phyloP scores from a whole-genome alignment of 92 coral and sea anemone species.

The Epizoanthus fatuus region DNA sequence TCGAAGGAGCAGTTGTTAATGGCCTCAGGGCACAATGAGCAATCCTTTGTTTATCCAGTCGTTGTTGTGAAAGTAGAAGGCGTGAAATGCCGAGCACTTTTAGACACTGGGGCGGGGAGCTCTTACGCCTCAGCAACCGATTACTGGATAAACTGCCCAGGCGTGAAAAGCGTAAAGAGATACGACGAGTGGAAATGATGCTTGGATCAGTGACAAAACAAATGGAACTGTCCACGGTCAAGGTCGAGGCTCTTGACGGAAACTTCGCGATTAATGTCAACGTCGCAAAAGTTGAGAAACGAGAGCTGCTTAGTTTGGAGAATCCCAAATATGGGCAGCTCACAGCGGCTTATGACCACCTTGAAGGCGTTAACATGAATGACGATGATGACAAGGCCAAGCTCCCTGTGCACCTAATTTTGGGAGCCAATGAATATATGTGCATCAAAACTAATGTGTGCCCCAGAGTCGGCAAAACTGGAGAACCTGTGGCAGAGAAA shows the following conservation, averaged over 20 bases:
- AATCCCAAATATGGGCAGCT: no score
- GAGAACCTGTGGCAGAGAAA: no score
- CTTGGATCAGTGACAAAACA: constrained; percentile 44
- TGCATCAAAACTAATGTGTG: no score
- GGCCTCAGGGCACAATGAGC: no score
- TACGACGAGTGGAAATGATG: constrained; percentile 63
- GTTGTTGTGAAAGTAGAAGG: constrained; percentile 60
- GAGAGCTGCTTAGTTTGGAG: constrained; percentile 3
- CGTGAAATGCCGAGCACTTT: constrained; percentile 54
- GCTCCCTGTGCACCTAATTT: no score
- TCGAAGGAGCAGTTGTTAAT: no score
- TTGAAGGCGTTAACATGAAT: no score
- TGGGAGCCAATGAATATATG: no score
- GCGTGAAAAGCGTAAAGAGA: constrained; percentile 16
- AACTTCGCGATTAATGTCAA: constrained; percentile 32
- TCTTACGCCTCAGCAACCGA: constrained; percentile 52
- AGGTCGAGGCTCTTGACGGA: constrained; percentile 16
- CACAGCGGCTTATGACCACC: no score
- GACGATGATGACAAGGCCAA: no score
- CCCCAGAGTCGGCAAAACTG: no score
- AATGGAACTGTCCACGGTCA: constrained; percentile 47
- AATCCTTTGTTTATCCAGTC: constrained; percentile 33
- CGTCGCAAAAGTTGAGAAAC: constrained; percentile 48
- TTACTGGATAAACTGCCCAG: constrained; percentile 24
- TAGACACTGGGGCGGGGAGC: constrained; percentile 66